Base-by-base conservation (phyloP, 1,140 invertebrate genomes). In the Ruditapes philippinarum region DNA sequence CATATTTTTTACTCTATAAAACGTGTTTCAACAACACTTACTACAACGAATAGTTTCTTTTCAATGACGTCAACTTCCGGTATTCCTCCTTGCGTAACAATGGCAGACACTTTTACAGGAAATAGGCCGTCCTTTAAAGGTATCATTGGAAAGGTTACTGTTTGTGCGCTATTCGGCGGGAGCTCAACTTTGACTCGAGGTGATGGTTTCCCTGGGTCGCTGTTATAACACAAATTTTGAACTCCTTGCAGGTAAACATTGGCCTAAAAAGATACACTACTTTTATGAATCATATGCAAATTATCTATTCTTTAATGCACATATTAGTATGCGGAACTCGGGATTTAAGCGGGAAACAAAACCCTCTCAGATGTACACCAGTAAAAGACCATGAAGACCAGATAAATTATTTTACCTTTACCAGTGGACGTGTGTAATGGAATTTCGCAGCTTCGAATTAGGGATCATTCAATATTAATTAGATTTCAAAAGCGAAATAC, bases 211-310 rank as follows among this genome's bases (percentile, higher is more conserved):
- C 73, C 73, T 12, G 73, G 33, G 9, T 36, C 33, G 11, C 36
- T 42, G 17, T 25, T 42, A 33, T 76, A 76, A 25, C 73, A 76
- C 4, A 76, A 19, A 45, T 45, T 42, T 4, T 49, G 36, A 1
- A 45, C 73, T 5, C 36, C 73, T 76, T 76, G 22, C 17, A 76
- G 33, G 28, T 76, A 76, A 14, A 76, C 38, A 42, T 45, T 76
- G 22, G 73, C 73, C 73, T 76, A 22, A 31, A 70, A 70, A 9
- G 5, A 40, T n/a, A n/a, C n/a, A n/a, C n/a, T n/a, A n/a, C n/a
- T n/a, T n/a, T n/a, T n/a, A n/a, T n/a, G n/a, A n/a, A n/a, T n/a
- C n/a, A n/a, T n/a, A n/a, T n/a, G n/a, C n/a, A n/a, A n/a, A n/a
- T n/a, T n/a, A n/a, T n/a, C n/a, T n/a, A n/a, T n/a, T n/a, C n/a